Base-by-base conservation (phyloP, 1,140 invertebrate genomes). In the Drosophila insularis region DNA sequence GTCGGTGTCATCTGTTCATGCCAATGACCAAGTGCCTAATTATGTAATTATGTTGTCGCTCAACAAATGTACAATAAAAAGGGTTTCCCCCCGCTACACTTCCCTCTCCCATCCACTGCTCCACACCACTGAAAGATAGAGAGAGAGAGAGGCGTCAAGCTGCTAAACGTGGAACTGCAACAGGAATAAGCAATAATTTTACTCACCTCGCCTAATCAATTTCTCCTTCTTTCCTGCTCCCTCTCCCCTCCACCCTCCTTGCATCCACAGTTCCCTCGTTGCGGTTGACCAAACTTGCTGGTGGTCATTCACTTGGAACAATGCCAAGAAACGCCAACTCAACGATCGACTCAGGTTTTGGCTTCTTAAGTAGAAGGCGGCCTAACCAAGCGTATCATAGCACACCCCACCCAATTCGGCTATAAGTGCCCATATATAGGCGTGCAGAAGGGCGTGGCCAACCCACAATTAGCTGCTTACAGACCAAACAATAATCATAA, bases 21-120 rank as follows among this genome's bases (percentile, higher is more conserved):
- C 67, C 72, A 56, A 64, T 66, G 46, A 63, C 54, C 63, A 74
- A 66, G 75, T 78, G 79, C 72, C 82, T 89, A 89, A 89, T 89
- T 89, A 89, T 89, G 84, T 78, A 89, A 89, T 89, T 89, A 89
- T 78, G 65, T 56, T 89, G 84, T 89, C 84, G 43, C 43, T 50
- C 43, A 50, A 50, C 43, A 21, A 19, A 17, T 13, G 10, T 13
- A 37, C 10, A 37, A 37, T 13, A 37, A 37, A 37, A 65, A 78
- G 69, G 64, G 75, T 65, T 67, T 64, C 32, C 74, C 68, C 74
- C 68, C 14, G 32, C 32, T 21, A 62, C 54, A 63, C 31, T 40
- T 59, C 40, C 54, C 62, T 70, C 43, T 68, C 60, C 40, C 8
- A 27, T 27, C 32, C 8, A 35, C 10, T 17, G 2, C 17, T 21